Base-by-base conservation (phyloP, 2,113 vertebrate species). In the Serilophus lunatus region DNA sequence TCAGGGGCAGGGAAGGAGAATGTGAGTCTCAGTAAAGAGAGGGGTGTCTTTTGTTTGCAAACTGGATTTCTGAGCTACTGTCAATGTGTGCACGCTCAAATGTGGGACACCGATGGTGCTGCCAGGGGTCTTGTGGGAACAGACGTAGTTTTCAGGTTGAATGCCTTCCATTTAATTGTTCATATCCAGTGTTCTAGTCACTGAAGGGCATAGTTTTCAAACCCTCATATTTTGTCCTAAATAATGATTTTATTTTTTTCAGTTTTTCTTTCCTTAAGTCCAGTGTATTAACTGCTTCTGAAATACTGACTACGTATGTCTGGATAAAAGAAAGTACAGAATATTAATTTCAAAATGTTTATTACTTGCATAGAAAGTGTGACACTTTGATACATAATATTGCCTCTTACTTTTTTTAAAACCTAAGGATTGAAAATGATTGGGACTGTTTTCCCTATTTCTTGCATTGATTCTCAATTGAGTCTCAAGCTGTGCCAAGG, bases 31-130 rank as follows among this genome's bases (percentile, higher is more conserved):
- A 3, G 38, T 44, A 72, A 86, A 77, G 60, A 95, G 65, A 86
- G 56, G 36, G 53, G 63, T 8, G 9, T 45, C 81, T 86, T 92
- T 96, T 95, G 90, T 97, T 95, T 94, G 69, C 77, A 79, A 16
- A 72, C 80, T 65, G 24, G 23, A 40, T 63, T 80, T 92, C 60
- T 85, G 82, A 88, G 31, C 31, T 13, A 10, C 33, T 53, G 33
- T 84, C 71, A 56, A 0, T 72, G 64, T 70, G 57, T 86, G 49
- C 35, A 26, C 0, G 0, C 40, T 84, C n/a, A 57, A 79, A 92
- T 90, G 50, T 93, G 84, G 83, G 86, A 25, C 88, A 74, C 35
- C 42, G 70, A 28, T 81, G 31, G 64, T 92, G 68, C 64, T 69
- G 53, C 53, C 54, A 47, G 50, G 66, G 64, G 50, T 87, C 88